phyloP scores from a whole-genome alignment of 2,797 vertebrate species.

The Fistularia tabacaria region DNA sequence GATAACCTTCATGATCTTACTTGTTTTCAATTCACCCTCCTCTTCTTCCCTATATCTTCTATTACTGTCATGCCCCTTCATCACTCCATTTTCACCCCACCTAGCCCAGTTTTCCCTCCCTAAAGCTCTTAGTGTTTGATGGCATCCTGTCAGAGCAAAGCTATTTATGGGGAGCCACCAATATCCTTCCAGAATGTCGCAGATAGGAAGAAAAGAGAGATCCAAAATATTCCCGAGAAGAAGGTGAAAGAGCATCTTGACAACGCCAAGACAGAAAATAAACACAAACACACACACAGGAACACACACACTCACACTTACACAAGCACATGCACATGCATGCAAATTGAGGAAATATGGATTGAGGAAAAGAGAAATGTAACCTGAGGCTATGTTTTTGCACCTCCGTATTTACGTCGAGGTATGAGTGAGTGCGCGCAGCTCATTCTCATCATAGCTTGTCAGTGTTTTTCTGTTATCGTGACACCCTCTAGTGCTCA shows the following conservation, averaged over 20 bases:
- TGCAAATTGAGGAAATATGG: conserved; percentile 17
- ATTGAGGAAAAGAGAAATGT: conserved; percentile 20
- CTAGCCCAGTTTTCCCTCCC: not conserved
- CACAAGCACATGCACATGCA: too few relatives aligned
- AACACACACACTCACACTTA: too few relatives aligned
- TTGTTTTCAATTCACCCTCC: conserved; percentile 9
- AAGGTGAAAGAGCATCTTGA: conserved; percentile 25
- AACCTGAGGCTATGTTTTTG: conserved; percentile 38
- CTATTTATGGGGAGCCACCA: conserved; percentile 66
- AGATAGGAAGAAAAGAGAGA: conserved; percentile 18
- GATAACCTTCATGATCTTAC: conserved; percentile 32
- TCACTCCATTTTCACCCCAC: not conserved
- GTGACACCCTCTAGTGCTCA: not conserved
- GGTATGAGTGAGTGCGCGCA: not conserved
- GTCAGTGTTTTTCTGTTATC: not conserved
- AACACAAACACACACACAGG: not conserved
- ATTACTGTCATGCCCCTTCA: not conserved
- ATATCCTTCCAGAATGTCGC: conserved; percentile 51
- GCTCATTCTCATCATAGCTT: not conserved
- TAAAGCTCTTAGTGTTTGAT: conserved; percentile 18
- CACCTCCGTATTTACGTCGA: conserved; percentile 13
- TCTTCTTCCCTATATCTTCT: conserved; percentile 17
- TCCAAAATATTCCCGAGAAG: conserved; percentile 40
- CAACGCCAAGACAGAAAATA: conserved; percentile 13
- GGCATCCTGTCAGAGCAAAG: conserved; percentile 52